Percentiles rank a stretch among this genome's conserved stretches.
These are phyloP conservation scores for Zelleria hepariella DNA, from an alignment of 2,888 invertebrate species.

Conservation along the genomic window DNA sequence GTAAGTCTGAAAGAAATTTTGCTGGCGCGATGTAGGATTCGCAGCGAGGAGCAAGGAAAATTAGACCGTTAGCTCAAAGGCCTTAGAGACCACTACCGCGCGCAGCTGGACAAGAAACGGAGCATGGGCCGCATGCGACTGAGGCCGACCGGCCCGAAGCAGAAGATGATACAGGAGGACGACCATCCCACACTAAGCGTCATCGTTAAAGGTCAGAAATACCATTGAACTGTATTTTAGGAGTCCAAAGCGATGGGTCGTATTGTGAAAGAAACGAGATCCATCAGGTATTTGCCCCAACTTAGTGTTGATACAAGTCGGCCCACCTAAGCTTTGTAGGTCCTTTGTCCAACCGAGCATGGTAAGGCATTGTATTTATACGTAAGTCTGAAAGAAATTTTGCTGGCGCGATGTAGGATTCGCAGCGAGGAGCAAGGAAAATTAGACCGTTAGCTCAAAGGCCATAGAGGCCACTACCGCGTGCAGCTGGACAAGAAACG, in stretches of 20 bases:
- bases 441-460: neutral
- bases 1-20: too few relatives aligned
- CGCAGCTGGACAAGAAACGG: constrained; percentile 72
- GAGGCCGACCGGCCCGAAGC: constrained; percentile 70
- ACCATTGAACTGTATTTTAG: neutral
- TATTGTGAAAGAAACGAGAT: too few relatives aligned
- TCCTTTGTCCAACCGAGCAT: too few relatives aligned
- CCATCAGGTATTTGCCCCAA: too few relatives aligned
- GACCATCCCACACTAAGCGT: constrained; percentile 74
- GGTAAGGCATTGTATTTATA: too few relatives aligned
- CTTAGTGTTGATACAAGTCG: too few relatives aligned
- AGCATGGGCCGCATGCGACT: constrained; percentile 71
- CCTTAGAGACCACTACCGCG: constrained; percentile 73
- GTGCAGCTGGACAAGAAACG: constrained; percentile 73
- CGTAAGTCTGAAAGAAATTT: too few relatives aligned
- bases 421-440: neutral
- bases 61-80: neutral
- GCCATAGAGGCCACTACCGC: constrained; percentile 71
- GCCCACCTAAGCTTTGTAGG: too few relatives aligned
- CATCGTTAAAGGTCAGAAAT: constrained; percentile 73
- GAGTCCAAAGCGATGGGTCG: too few relatives aligned
- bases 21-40: too few relatives aligned
- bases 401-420: too few relatives aligned
- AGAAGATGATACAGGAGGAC: constrained; percentile 49
- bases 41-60: neutral